phyloP scores from a whole-genome alignment of 2,888 invertebrate genomes.

The Diarsia rubi region DNA sequence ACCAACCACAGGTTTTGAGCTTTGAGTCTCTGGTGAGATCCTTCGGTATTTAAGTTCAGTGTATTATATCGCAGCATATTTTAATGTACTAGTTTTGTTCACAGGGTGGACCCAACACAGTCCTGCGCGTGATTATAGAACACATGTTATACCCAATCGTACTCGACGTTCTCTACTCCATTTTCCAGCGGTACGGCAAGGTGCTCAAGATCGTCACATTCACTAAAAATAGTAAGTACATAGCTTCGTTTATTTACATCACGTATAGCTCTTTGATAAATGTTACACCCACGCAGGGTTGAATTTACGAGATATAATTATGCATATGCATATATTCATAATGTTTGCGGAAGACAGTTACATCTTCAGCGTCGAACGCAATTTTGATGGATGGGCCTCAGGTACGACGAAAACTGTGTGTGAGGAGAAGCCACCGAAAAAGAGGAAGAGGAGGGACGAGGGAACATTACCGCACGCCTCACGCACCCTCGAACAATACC shows the following conservation, averaged over 20 bases:
- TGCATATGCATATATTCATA: constrained; percentile 62
- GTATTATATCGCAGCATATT: constrained; percentile 30
- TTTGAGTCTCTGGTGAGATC: not conserved
- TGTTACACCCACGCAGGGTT: constrained; percentile 40
- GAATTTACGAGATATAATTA: constrained; percentile 58
- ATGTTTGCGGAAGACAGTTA: constrained; percentile 64
- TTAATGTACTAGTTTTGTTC: constrained; percentile 76
- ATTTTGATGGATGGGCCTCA: constrained; percentile 66
- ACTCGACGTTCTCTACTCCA: constrained; percentile 98
- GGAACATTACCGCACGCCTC: constrained; percentile 60
- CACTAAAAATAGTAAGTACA: constrained; percentile 99
- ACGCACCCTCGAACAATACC: constrained; percentile 64
- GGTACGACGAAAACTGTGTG: constrained; percentile 48
- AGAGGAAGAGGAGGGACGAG: constrained; percentile 47
- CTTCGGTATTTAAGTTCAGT: not conserved
- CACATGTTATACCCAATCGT: constrained; percentile 99
- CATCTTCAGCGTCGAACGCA: constrained; percentile 62
- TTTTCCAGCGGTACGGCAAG: constrained; percentile 99
- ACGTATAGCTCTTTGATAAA: constrained; percentile 25
- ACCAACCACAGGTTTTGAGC: not conserved
- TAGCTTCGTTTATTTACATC: constrained; percentile 9
- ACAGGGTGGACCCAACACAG: constrained; percentile 98
- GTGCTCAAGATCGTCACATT: constrained; percentile 99
- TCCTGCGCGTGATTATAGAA: constrained; percentile 99
- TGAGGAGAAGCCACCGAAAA: constrained; percentile 52